A percentile compares a stretch with the other conserved stretches of the same genome.
Conservation (phyloP, 2,113 vertebrate genomes). For the human (Homo sapiens) region DNA sequence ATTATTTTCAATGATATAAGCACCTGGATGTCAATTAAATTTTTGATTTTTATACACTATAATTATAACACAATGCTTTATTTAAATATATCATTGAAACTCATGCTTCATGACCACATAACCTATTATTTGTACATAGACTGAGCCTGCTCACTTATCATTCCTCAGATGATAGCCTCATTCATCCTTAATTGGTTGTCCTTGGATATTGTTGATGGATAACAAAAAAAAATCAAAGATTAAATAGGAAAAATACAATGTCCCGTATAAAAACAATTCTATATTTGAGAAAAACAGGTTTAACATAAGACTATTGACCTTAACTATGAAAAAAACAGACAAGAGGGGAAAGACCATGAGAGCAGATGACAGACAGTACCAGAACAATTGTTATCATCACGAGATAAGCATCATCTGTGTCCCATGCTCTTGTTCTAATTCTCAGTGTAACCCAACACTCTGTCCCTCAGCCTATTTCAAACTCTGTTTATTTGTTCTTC, state of each 20-base stretch:
- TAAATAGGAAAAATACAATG: not conserved
- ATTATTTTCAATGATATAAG: not conserved
- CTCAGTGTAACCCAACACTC: not conserved
- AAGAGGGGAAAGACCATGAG: not conserved
- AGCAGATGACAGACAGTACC: accelerated
- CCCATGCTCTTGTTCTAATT: not conserved
- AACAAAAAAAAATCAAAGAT: not conserved
- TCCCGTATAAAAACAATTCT: not conserved
- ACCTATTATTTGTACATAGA: not conserved
- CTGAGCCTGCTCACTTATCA: not conserved
- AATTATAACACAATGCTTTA: not conserved
- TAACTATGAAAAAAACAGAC: not conserved
- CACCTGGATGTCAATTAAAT: not conserved
- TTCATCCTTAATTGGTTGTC: not conserved
- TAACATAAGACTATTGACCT: not conserved
- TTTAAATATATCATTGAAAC: not conserved
- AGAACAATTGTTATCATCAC: accelerated
- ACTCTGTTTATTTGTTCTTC: not conserved
- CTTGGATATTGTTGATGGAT: not conserved
- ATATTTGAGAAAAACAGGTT: not conserved
- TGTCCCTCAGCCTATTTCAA: not conserved
- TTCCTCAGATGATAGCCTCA: not conserved
- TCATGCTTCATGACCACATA: not conserved
- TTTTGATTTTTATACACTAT: not conserved
- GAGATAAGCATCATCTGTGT: not conserved